Evolutionary conservation across 1,140 invertebrate species (phyloP), one percentile per base, ranked within the genome.

Genomic region (Drosophila suzukii): DNA sequence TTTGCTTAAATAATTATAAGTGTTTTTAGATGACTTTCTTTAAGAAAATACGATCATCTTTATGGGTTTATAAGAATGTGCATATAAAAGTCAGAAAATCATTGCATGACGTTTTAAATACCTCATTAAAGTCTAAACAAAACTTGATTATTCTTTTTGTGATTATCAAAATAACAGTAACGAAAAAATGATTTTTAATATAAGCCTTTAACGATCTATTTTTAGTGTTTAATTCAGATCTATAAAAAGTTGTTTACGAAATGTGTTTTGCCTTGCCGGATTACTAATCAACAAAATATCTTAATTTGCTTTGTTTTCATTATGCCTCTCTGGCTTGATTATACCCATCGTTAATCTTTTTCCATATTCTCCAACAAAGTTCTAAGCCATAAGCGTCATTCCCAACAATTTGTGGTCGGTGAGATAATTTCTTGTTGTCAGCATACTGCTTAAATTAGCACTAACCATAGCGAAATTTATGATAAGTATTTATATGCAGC

Each of bases 401-500:
- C 15, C 15, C 36, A 27, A 58, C 20, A 47, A 15, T 32, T 50
- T 15, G n/a, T 34, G 6, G 55, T 34, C 24, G 43, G 30, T 32
- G 30, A 47, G 41, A 58, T 58, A 43, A 44, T 20, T 58, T 58
- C 15, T 32, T n/a, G 12, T 32, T 32, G 32, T 32, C 32, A 32
- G 50, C 32, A 34, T 32, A 27, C 12, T 36, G 67, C 43, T 71
- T 71, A 57, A 71, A 71, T 71, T 57, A 71, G 67, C 67, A 57
- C 65, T 71, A 71, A 71, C 51, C 65, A 41, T 49, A 11, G 50
- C 65, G n/a, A 39, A n/a, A 70, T 57, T 71, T 71, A 71, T 71
- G 43, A 51, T 10, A 7, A 30, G 27, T 50, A 61, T 66, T 66
- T 41, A 51, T 55, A 75, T 75, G 58, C 72, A 56, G 24, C 36